Conservation (phyloP, 2,797 vertebrate genomes). For the Eutrigla gurnardus region DNA sequence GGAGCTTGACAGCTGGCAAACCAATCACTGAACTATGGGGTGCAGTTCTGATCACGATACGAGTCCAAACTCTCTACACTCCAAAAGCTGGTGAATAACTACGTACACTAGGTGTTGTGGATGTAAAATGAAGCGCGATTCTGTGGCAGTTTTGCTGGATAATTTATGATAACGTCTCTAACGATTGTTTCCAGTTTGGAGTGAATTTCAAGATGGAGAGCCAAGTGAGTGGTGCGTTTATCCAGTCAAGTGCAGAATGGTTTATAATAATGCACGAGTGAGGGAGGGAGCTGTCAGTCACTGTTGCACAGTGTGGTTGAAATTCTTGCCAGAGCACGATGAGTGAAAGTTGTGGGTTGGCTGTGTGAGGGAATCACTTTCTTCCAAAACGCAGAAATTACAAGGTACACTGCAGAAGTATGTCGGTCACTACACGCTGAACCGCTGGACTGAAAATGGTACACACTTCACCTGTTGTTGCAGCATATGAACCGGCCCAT, state of each 20-base stretch:
- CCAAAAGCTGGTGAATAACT: slow-evolving; percentile 10
- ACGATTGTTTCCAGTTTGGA: no score
- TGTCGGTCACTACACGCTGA: slow-evolving; percentile 36
- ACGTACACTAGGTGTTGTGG: background rate
- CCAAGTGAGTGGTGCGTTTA: slow-evolving; percentile 22
- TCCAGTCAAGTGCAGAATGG: slow-evolving; percentile 29
- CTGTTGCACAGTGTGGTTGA: slow-evolving; percentile 20
- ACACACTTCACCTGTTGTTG: slow-evolving; percentile 40
- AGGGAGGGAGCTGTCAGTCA: slow-evolving; percentile 51
- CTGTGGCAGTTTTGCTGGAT: background rate
- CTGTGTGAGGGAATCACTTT: slow-evolving; percentile 35
- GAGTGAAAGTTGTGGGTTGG: slow-evolving; percentile 51
- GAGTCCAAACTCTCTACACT: slow-evolving; percentile 27
- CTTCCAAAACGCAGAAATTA: slow-evolving; percentile 60
- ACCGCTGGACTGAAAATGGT: slow-evolving; percentile 19
- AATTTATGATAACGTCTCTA: slow-evolving; percentile 1
- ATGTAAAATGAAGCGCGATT: background rate
- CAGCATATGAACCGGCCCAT: slow-evolving; percentile 11
- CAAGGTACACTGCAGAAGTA: slow-evolving; percentile 43
- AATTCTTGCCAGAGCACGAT: slow-evolving; percentile 46
- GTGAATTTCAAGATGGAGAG: background rate
- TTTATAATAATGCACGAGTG: slow-evolving; percentile 29
- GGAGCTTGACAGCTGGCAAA: slow-evolving; percentile 48
- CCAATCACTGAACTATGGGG: slow-evolving; percentile 37
- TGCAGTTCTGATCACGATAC: slow-evolving; percentile 36